phyloP scores from a whole-genome alignment of 2,888 invertebrate species.

The Hypomecis atomaria region DNA sequence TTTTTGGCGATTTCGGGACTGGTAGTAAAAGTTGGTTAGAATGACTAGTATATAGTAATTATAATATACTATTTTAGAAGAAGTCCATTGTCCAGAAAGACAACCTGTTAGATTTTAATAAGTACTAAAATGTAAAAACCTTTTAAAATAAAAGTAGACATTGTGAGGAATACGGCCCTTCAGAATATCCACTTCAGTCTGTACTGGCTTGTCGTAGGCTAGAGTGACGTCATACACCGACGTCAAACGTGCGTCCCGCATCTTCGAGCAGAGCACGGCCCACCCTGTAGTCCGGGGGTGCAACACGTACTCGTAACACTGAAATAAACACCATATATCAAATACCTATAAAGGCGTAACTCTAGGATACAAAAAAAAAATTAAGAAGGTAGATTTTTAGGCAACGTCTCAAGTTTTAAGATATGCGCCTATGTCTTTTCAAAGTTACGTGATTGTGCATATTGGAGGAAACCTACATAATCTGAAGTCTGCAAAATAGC shows the following conservation, averaged over 20 bases:
- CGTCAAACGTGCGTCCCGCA: slow-evolving; percentile 86
- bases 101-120: too few relatives aligned
- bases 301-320: slow-evolving; percentile 89
- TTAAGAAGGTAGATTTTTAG: too few relatives aligned
- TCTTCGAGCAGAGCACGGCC: slow-evolving; percentile 84
- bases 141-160: slow-evolving; percentile 90
- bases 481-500: too few relatives aligned
- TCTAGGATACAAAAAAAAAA: neutral
- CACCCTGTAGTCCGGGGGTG: slow-evolving; percentile 95
- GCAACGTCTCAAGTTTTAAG: too few relatives aligned
- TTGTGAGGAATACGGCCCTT: slow-evolving; percentile 89
- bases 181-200: slow-evolving; percentile 89
- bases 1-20: too few relatives aligned
- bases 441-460: too few relatives aligned
- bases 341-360: neutral
- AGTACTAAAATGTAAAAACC: slow-evolving; percentile 66
- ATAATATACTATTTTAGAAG: too few relatives aligned
- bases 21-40: too few relatives aligned
- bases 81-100: too few relatives aligned
- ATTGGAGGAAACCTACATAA: too few relatives aligned
- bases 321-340: slow-evolving; percentile 31
- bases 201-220: slow-evolving; percentile 92
- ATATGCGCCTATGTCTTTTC: too few relatives aligned
- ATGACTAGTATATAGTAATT: too few relatives aligned
- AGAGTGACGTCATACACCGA: slow-evolving; percentile 94